Percentiles rank a stretch among this genome's conserved stretches.
Evolutionary conservation across 1,140 invertebrate genomes (phyloP).

Genomic region (Acyrthosiphon pisum): DNA sequence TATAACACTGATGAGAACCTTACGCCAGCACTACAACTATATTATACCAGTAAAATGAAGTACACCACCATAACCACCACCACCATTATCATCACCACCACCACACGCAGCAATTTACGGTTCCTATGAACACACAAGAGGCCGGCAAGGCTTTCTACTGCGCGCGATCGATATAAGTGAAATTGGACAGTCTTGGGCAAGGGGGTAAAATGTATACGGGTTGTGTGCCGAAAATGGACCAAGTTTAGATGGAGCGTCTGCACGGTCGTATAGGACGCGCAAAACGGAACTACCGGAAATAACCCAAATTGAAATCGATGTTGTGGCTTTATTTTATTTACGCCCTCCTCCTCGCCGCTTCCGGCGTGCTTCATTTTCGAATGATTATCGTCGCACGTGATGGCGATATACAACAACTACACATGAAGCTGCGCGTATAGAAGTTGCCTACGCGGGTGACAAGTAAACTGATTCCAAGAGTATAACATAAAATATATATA

Average conservation of each 20-base stretch:
- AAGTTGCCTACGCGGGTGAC: neutral
- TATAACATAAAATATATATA: neutral
- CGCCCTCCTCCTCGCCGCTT: neutral
- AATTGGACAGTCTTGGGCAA: neutral
- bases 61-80: neutral
- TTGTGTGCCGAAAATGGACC: neutral
- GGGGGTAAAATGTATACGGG: neutral
- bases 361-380: neutral
- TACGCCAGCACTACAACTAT: neutral
- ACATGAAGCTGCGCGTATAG: neutral
- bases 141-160: neutral
- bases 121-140: neutral
- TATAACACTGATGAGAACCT: neutral
- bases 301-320: constrained; percentile 24
- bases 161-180: constrained; percentile 23
- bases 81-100: neutral
- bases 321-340: constrained; percentile 7
- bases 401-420: neutral
- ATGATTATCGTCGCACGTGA: neutral
- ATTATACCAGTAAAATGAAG: neutral
- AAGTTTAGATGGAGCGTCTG: neutral
- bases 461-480: neutral
- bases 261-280: too few relatives aligned
- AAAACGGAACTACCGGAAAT: neutral
- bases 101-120: neutral